Evolutionary conservation across 2,888 invertebrate species (phyloP).

Genomic region (Baronia brevicornis): DNA sequence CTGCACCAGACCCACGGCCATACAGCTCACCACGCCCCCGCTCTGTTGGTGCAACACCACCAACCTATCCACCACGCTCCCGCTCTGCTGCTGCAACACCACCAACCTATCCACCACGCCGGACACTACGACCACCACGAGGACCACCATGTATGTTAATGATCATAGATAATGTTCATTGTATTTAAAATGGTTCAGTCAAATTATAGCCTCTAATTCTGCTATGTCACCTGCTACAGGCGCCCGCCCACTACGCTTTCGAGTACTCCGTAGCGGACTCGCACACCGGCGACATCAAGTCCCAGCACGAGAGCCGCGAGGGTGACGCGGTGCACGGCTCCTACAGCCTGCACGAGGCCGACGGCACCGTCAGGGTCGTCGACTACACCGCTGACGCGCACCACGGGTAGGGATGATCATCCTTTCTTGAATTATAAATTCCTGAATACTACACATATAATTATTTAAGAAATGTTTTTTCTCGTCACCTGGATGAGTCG

Average conservation of each 20-base stretch:
- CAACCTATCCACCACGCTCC: conserved; percentile 7
- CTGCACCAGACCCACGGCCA: conserved; percentile 29
- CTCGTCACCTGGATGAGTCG: too few relatives aligned
- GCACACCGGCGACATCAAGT: conserved; percentile 64
- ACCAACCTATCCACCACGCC: conserved; percentile 16
- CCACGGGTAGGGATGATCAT: conserved; percentile 31
- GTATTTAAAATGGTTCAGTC: too few relatives aligned
- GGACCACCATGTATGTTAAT: conserved; percentile 26
- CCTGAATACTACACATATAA: too few relatives aligned
- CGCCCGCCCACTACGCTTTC: conserved; percentile 36
- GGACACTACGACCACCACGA: conserved; percentile 21
- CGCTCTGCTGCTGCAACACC: too few relatives aligned
- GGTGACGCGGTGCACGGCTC: conserved; percentile 58
- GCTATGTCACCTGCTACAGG: conserved; percentile 16
- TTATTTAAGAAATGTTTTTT: too few relatives aligned
- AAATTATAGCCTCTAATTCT: too few relatives aligned
- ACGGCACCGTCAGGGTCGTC: conserved; percentile 71
- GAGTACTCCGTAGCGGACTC: conserved; percentile 37
- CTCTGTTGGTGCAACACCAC: conserved; percentile 8
- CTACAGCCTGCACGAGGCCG: conserved; percentile 65
- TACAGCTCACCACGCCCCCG: conserved; percentile 17
- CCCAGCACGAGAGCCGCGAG: conserved; percentile 52
- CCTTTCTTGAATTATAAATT: too few relatives aligned
- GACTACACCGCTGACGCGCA: conserved; percentile 73
- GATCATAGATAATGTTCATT: too few relatives aligned